Percentiles rank a stretch among this genome's conserved stretches.
phyloP scores from a whole-genome alignment of 2,113 vertebrate genomes.

The Martes martes region DNA sequence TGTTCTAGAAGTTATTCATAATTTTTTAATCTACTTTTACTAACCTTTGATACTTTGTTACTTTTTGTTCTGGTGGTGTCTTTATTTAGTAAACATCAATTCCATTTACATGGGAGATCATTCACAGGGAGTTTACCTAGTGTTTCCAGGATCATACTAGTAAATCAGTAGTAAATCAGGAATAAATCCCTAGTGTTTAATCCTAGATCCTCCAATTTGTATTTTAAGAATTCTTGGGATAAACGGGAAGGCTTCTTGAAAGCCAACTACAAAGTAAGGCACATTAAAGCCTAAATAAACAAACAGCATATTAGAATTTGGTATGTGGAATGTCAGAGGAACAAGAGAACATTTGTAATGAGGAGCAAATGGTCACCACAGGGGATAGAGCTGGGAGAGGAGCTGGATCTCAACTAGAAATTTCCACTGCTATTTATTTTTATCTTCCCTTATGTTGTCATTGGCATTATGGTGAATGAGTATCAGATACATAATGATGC shows the following conservation, averaged over 20 bases:
- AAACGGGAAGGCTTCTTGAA: conserved; percentile 40
- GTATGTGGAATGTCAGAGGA: conserved; percentile 64
- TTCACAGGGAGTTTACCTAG: neutral
- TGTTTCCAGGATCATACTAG: neutral
- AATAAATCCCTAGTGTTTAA: conserved; percentile 17
- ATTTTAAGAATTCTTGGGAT: conserved; percentile 50
- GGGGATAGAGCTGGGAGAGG: conserved; percentile 57
- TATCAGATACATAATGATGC: neutral
- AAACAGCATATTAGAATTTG: conserved; percentile 64
- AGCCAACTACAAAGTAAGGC: conserved; percentile 45
- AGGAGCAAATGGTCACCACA: conserved; percentile 75
- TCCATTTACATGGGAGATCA: neutral
- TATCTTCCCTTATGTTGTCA: conserved; percentile 66
- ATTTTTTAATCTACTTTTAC: conserved; percentile 29
- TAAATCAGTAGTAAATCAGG: neutral
- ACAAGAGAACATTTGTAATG: conserved; percentile 67
- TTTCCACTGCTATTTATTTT: conserved; percentile 71
- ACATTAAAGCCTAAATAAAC: conserved; percentile 59
- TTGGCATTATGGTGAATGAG: conserved; percentile 44
- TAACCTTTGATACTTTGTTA: neutral
- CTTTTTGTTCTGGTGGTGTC: neutral
- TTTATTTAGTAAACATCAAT: conserved; percentile 1
- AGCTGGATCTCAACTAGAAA: conserved; percentile 62
- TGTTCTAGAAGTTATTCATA: neutral
- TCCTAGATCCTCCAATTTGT: neutral